Conservation (phyloP, 1,140 invertebrate species). For the Drosophila trapezifrons region DNA sequence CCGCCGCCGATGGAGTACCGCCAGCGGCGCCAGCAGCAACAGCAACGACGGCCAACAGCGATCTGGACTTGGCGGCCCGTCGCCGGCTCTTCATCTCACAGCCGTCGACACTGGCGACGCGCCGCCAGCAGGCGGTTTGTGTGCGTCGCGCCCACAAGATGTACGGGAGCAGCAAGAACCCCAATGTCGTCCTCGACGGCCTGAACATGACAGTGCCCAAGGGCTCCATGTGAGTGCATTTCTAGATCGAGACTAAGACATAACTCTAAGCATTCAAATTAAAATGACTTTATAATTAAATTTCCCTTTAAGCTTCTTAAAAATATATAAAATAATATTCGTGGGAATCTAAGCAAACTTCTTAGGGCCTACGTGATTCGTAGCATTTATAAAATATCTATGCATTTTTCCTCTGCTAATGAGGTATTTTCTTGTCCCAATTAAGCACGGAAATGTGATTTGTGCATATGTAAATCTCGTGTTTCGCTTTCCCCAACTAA, state of each 20-base stretch:
- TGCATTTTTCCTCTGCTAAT: neutral
- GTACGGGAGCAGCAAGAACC: slow-evolving; percentile 92
- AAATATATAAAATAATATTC: too few species aligned
- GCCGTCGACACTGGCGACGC: slow-evolving; percentile 89
- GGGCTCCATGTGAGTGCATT: slow-evolving; percentile 93
- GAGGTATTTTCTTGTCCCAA: neutral
- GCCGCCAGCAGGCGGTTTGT: slow-evolving; percentile 91
- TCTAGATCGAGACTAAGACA: slow-evolving; percentile 1
- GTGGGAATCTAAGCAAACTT: neutral
- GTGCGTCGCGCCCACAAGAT: slow-evolving; percentile 92
- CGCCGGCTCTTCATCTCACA: slow-evolving; percentile 86
- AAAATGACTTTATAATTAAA: neutral
- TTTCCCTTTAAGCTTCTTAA: neutral
- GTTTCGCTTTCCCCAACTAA: slow-evolving; percentile 22
- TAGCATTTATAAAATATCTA: neutral
- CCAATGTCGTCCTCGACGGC: slow-evolving; percentile 93
- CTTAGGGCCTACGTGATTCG: neutral
- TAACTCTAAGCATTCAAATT: too few species aligned
- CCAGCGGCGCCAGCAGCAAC: slow-evolving; percentile 69
- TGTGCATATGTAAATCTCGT: slow-evolving; percentile 23
- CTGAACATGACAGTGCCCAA: slow-evolving; percentile 96
- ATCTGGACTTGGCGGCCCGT: slow-evolving; percentile 78
- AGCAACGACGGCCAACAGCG: slow-evolving; percentile 56
- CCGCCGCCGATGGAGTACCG: slow-evolving; percentile 76
- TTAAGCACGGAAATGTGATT: slow-evolving; percentile 19